Evolutionary conservation across 2,797 vertebrate species (phyloP).

Genomic region (Catharus ustulatus): DNA sequence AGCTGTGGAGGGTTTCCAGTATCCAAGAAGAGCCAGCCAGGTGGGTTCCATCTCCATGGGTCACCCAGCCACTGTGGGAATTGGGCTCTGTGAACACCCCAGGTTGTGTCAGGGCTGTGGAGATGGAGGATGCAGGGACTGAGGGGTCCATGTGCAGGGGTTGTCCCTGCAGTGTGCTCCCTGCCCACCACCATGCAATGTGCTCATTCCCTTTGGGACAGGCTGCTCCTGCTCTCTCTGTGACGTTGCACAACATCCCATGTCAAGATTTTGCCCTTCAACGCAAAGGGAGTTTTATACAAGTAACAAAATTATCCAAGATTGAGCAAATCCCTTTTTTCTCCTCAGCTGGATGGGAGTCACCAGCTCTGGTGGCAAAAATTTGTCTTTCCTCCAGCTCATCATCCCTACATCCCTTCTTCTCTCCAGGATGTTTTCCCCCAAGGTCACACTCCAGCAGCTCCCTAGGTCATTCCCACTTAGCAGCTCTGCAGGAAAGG

Average conservation of each 20-base stretch:
- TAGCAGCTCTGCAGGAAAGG: neutral
- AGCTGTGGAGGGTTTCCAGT: neutral
- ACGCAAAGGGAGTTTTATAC: neutral
- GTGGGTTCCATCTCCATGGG: neutral
- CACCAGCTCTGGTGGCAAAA: neutral
- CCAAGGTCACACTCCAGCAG: neutral
- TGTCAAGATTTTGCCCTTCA: neutral
- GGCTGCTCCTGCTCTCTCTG: neutral
- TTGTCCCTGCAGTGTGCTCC: neutral
- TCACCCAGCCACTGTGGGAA: neutral
- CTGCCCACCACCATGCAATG: rapidly evolving
- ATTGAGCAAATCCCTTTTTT: neutral
- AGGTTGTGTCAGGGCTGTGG: neutral
- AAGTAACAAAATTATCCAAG: neutral
- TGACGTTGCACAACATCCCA: neutral
- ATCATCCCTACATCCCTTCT: neutral
- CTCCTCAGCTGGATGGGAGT: neutral
- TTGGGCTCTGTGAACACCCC: neutral
- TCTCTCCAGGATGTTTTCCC: neutral
- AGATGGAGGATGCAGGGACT: neutral
- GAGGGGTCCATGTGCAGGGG: rapidly evolving
- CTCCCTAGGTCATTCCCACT: neutral
- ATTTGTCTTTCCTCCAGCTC: neutral
- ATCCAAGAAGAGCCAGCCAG: neutral
- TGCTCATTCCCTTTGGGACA: neutral